Evolutionary conservation across 2,113 vertebrate species (phyloP).

Genomic region (Antechinus flavipes): DNA sequence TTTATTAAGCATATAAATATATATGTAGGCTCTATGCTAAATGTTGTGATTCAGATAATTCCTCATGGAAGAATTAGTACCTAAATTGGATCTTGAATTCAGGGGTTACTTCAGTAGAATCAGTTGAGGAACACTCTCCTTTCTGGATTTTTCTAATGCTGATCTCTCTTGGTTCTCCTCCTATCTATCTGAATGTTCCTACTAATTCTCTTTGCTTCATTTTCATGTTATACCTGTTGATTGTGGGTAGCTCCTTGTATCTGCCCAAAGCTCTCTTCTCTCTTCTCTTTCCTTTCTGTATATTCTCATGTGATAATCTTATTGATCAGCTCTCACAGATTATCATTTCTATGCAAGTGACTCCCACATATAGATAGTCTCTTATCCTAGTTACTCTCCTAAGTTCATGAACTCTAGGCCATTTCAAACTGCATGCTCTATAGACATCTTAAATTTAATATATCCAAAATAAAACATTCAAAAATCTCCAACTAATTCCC

Average conservation of each 20-base stretch:
- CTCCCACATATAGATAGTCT: not conserved
- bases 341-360: not conserved
- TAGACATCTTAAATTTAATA: not conserved
- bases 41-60: not conserved
- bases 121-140: not conserved
- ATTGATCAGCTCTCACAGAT: not conserved
- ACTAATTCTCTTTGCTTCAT: not conserved
- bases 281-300: not conserved
- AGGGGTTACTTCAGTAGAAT: not conserved
- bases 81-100: not conserved
- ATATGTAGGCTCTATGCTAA: not conserved
- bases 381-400: not conserved
- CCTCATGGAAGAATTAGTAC: too few relatives aligned
- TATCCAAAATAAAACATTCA: not conserved
- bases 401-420: not conserved
- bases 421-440: not conserved
- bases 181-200: not conserved
- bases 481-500: too few relatives aligned
- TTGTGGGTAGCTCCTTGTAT: not conserved
- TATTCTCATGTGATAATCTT: not conserved
- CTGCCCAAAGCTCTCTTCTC: not conserved
- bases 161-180: not conserved
- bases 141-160: not conserved
- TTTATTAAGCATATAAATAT: not conserved
- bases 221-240: not conserved